Percentiles rank a stretch among this genome's conserved stretches.
These are phyloP conservation scores for Cheumatopsyche charites DNA, from an alignment of 1,140 invertebrate genomes.

Conservation along the genomic window DNA sequence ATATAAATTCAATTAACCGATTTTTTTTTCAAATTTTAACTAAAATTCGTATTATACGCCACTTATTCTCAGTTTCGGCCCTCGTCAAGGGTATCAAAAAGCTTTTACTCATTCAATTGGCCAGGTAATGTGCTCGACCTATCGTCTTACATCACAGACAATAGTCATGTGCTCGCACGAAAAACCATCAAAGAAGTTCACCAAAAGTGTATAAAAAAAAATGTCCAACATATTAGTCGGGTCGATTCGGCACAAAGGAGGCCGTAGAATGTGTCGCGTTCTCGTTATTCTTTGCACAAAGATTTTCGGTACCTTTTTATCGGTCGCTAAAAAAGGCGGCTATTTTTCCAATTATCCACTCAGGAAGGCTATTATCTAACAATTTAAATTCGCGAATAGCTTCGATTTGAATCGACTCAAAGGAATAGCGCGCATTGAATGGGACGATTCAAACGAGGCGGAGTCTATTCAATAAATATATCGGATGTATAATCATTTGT, in stretches of 20 bases:
- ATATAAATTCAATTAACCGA: too few species aligned
- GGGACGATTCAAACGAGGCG: too few species aligned
- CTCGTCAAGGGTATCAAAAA: slow-evolving; percentile 19
- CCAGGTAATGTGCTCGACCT: slow-evolving; percentile 29
- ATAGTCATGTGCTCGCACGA: slow-evolving; percentile 18
- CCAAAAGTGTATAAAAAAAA: slow-evolving; percentile 10
- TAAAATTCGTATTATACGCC: too few species aligned
- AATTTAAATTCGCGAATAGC: neutral
- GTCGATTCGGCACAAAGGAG: neutral
- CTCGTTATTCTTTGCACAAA: neutral
- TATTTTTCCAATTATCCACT: slow-evolving; percentile 23
- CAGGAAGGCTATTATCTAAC: slow-evolving; percentile 5
- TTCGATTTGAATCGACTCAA: neutral
- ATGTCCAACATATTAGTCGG: slow-evolving; percentile 19
- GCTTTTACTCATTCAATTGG: slow-evolving; percentile 33
- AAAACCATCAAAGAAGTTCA: slow-evolving; percentile 16
- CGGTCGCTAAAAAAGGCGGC: slow-evolving; percentile 1
- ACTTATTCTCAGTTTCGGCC: too few species aligned
- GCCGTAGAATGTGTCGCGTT: slow-evolving; percentile 20
- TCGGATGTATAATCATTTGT: too few species aligned
- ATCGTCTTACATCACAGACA: slow-evolving; percentile 29
- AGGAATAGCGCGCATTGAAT: too few species aligned
- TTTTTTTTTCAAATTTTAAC: too few species aligned
- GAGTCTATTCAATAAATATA: too few species aligned
- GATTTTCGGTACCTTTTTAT: slow-evolving; percentile 5